Percentiles rank a stretch among this genome's conserved stretches.
Conservation (phyloP, 92 coral and sea anemone genomes). For the Paragorgia papillata region DNA sequence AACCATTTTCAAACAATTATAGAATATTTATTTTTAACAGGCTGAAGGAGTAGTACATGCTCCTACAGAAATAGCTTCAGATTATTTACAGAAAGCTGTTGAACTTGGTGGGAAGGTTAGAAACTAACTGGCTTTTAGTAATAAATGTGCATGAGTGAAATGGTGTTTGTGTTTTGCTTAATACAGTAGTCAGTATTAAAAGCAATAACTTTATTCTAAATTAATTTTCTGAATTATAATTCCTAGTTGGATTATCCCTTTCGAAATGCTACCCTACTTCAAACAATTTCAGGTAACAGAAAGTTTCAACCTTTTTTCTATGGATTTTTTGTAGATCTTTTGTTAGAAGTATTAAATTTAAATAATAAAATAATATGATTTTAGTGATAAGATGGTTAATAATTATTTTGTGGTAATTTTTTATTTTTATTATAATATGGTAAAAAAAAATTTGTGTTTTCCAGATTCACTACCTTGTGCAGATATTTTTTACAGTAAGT, state of each 20-base stretch:
- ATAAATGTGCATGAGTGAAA: no score
- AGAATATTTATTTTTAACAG: conserved; percentile 31
- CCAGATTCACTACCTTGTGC: conserved; percentile 79
- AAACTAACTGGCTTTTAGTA: no score
- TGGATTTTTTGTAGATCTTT: no score
- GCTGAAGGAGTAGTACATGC: conserved; percentile 83
- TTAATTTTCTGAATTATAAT: no score
- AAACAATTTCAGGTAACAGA: conserved; percentile 72
- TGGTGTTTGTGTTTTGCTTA: no score
- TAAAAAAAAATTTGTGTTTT: conserved; percentile 9
- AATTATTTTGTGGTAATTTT: not conserved
- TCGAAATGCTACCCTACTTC: conserved; percentile 75
- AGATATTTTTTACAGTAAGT: conserved; percentile 71
- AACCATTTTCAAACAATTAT: not conserved
- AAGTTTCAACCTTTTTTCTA: no score
- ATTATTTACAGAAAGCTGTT: conserved; percentile 78
- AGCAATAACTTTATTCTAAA: no score
- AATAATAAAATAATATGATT: no score
- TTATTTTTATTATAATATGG: no score
- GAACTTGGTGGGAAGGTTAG: conserved; percentile 91
- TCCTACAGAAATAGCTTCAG: conserved; percentile 72
- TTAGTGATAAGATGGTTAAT: no score
- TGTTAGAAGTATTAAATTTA: no score
- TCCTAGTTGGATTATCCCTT: conserved; percentile 89
- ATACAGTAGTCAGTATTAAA: no score